phyloP scores from a whole-genome alignment of 2,888 invertebrate species.

The Cephus nigrinus region DNA sequence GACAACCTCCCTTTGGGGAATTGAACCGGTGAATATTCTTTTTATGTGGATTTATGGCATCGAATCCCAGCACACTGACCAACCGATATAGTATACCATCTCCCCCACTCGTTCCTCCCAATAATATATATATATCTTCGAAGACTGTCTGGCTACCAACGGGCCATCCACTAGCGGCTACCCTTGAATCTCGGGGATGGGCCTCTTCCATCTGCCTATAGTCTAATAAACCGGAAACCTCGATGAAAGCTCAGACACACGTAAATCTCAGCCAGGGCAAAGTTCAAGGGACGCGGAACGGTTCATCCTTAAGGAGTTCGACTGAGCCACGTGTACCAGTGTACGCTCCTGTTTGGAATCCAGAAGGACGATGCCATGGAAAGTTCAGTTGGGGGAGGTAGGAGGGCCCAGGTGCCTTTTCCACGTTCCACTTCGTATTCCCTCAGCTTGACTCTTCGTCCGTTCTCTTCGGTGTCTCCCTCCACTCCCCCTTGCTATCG shows the following conservation, averaged over 20 bases:
- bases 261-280: not conserved
- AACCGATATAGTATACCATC: not conserved
- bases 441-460: not conserved
- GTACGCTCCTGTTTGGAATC: not conserved
- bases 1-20: not conserved
- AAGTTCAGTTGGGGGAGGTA: conserved; percentile 10
- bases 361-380: not conserved
- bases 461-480: not conserved
- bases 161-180: not conserved
- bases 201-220: not conserved
- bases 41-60: conserved; percentile 7
- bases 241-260: not conserved
- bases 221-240: not conserved
- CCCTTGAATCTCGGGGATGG: not conserved
- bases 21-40: conserved; percentile 6
- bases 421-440: conserved; percentile 15
- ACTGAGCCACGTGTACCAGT: not conserved
- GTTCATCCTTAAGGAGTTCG: not conserved
- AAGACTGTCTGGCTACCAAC: not conserved
- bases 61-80: not conserved
- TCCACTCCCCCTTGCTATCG: conserved; percentile 13
- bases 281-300: not conserved
- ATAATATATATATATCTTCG: not conserved
- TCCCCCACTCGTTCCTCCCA: not conserved
- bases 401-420: not conserved